Base-by-base conservation (phyloP, 2,888 invertebrate genomes). In the Leucophenga maculata region DNA sequence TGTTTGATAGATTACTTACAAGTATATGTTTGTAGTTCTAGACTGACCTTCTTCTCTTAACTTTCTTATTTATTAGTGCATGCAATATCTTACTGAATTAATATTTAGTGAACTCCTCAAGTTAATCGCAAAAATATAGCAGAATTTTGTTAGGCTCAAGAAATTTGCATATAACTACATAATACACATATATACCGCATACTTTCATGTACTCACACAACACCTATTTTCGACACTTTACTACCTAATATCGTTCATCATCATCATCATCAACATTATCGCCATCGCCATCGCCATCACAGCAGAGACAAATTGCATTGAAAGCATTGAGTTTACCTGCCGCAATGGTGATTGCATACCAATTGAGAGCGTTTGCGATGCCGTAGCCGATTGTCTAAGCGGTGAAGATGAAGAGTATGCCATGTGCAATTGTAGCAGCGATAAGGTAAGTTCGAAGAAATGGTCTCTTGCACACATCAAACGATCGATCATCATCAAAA, bases 281-380 rank as follows among this genome's bases (percentile, higher is more conserved):
- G 1, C 66, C 3, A 70, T 39, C 39, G 39, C 39, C 1, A 11
- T 39, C 39, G 8, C 26, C 26, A 39, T 8, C n/a, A 39, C 65
- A 59, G 39, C 65, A 65, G 60, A 59, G 57, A 50, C 55, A 78
- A 70, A 74, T 74, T 84, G 84, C 75, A 79, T 82, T 77, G 78
- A 81, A 78, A 76, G 89, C 89, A 77, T 82, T 74, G 91, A 93
- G 79, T 93, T 93, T 83, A 88, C 89, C 69, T 93, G 93, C 82
- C 87, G 86, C 59, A 90, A 90, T 72, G 90, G 90, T 14, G 89
- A 90, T 57, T 95, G 95, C 79, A 93, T 95, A 70, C 94, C 94
- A 57, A 90, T 90, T 78, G 91, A 93, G 18, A 94, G 94, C 92
- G 91, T 92, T 52, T 97, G 97, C 88, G 96, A 96, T 87, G 93